Evolutionary conservation across 2,113 vertebrate species (phyloP).

Genomic region (Poicephalus gulielmi): DNA sequence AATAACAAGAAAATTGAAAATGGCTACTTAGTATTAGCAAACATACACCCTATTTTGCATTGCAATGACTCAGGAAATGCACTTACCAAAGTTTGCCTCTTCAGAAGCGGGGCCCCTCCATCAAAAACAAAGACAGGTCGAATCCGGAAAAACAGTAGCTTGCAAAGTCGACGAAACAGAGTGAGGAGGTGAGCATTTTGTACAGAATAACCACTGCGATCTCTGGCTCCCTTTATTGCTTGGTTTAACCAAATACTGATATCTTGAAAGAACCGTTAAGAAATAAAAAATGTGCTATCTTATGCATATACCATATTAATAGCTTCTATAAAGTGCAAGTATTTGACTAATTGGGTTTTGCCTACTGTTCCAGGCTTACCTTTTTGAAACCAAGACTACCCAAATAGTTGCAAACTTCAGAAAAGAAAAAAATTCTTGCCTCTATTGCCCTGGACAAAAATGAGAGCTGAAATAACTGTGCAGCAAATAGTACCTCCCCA

Average conservation of each 20-base stretch:
- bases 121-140: conserved; percentile 95
- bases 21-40: not conserved
- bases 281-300: conserved; percentile 1
- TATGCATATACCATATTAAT: not conserved
- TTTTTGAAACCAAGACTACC: not conserved
- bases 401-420: not conserved
- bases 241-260: conserved; percentile 99
- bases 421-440: not conserved
- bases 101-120: conserved; percentile 91
- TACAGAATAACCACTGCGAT: conserved; percentile 82
- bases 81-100: conserved; percentile 93
- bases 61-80: not conserved
- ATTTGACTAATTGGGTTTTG: not conserved
- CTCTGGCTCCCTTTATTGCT: conserved; percentile 92
- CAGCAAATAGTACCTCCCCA: not conserved
- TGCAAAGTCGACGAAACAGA: conserved; percentile 93
- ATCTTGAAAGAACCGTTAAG: conserved; percentile 79
- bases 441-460: not conserved
- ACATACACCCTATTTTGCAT: not conserved
- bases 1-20: not conserved
- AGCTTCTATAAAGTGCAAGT: not conserved
- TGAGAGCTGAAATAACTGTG: not conserved
- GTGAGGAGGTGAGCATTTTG: conserved; percentile 95
- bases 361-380: not conserved
- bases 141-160: conserved; percentile 95